Evolutionary conservation across 2,888 invertebrate genomes (phyloP).

Genomic region (Petrolisthes cinctipes): DNA sequence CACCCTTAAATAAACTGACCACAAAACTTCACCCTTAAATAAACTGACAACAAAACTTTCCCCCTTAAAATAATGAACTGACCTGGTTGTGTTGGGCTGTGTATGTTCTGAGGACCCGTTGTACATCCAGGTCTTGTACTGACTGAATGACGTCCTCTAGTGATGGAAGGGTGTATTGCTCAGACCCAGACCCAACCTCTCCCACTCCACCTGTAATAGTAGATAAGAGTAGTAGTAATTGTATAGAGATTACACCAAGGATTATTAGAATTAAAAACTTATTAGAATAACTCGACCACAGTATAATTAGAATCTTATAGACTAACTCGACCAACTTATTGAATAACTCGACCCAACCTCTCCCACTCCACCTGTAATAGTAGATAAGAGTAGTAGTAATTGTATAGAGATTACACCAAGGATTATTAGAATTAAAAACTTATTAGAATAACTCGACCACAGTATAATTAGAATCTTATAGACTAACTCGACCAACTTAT

Average conservation of each 20-base stretch:
- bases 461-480: too few relatives aligned
- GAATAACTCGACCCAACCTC: not conserved
- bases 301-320: too few relatives aligned
- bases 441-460: not conserved
- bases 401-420: not conserved
- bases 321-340: too few relatives aligned
- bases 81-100: constrained; percentile 48
- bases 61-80: too few relatives aligned
- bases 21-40: too few relatives aligned
- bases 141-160: constrained; percentile 55
- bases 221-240: not conserved
- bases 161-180: constrained; percentile 60
- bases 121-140: constrained; percentile 49
- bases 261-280: not conserved
- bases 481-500: too few relatives aligned
- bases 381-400: not conserved
- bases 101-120: constrained; percentile 49
- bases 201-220: not conserved
- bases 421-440: not conserved
- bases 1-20: too few relatives aligned
- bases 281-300: not conserved
- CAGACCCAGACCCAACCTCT: not conserved
- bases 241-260: not conserved
- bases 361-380: not conserved
- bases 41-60: too few relatives aligned